A percentile compares a stretch with the other conserved stretches of the same genome.
phyloP scores from a whole-genome alignment of 2,888 invertebrate species.

The Drosophila formosana region DNA sequence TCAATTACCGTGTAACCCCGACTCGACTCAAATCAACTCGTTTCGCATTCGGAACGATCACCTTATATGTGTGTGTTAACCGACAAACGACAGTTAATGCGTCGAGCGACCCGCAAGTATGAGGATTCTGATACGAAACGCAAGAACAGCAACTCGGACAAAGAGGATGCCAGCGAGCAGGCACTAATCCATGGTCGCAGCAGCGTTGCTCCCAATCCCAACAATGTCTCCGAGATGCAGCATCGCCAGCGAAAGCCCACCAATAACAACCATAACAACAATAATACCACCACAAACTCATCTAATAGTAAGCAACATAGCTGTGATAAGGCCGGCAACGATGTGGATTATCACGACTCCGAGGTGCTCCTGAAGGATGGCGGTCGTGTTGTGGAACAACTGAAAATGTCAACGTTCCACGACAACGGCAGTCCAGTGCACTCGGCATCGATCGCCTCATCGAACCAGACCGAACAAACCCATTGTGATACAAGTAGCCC shows the following conservation, averaged over 20 bases:
- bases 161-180: conserved; percentile 68
- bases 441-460: conserved; percentile 72
- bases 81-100: conserved; percentile 55
- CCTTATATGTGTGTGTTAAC: conserved; percentile 13
- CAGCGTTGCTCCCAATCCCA: conserved; percentile 19
- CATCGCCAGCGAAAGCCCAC: conserved; percentile 83
- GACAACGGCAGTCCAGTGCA: conserved; percentile 76
- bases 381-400: conserved; percentile 64
- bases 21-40: conserved; percentile 19
- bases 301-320: conserved; percentile 60
- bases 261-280: conserved; percentile 58
- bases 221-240: conserved; percentile 78
- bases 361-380: conserved; percentile 72
- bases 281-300: conserved; percentile 64
- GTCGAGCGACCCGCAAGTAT: conserved; percentile 61
- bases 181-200: conserved; percentile 64
- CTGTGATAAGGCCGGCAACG: conserved; percentile 76
- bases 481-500: conserved; percentile 73
- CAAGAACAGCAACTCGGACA: conserved; percentile 83
- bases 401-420: conserved; percentile 72
- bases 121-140: conserved; percentile 82
- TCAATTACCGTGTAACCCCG: conserved; percentile 33
- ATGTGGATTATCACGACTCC: conserved; percentile 66
- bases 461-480: conserved; percentile 82
- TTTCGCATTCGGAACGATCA: conserved; percentile 7